These are phyloP conservation scores for Falco concolor DNA, from an alignment of 2,797 vertebrate genomes.

Conservation along the genomic window DNA sequence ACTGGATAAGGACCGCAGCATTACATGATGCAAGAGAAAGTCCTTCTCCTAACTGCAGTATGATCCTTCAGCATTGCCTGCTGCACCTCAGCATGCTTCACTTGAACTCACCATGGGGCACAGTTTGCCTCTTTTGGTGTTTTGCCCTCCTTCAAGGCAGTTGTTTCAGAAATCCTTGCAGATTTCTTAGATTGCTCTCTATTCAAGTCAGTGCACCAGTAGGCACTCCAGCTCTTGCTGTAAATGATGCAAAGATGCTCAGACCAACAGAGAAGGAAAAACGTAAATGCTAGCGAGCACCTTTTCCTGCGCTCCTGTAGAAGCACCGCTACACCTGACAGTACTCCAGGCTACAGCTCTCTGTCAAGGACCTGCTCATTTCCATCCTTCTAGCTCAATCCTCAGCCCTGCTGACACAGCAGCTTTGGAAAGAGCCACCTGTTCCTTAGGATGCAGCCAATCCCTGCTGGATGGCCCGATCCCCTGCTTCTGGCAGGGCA, in stretches of 20 bases:
- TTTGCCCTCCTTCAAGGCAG: not conserved
- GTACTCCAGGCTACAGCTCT: not conserved
- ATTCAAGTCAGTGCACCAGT: not conserved
- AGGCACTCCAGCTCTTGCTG: not conserved
- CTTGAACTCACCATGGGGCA: not conserved
- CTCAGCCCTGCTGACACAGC: not conserved
- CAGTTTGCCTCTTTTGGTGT: not conserved
- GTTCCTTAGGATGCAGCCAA: not conserved
- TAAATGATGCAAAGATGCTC: not conserved
- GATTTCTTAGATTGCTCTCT: not conserved
- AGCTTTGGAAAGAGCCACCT: not conserved
- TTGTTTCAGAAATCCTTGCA: not conserved
- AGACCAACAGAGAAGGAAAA: not conserved
- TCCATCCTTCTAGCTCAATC: not conserved
- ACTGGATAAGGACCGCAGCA: not conserved
- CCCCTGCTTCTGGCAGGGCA: not conserved
- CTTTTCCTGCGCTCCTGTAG: not conserved
- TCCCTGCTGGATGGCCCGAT: not conserved
- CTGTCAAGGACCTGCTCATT: not conserved
- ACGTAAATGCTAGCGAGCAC: not conserved
- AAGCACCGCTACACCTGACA: not conserved
- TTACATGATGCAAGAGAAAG: not conserved
- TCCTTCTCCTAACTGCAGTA: not conserved
- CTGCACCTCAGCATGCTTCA: not conserved
- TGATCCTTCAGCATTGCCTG: not conserved